Evolutionary conservation across 2,888 invertebrate species (phyloP).

Genomic region (Spisula solida): DNA sequence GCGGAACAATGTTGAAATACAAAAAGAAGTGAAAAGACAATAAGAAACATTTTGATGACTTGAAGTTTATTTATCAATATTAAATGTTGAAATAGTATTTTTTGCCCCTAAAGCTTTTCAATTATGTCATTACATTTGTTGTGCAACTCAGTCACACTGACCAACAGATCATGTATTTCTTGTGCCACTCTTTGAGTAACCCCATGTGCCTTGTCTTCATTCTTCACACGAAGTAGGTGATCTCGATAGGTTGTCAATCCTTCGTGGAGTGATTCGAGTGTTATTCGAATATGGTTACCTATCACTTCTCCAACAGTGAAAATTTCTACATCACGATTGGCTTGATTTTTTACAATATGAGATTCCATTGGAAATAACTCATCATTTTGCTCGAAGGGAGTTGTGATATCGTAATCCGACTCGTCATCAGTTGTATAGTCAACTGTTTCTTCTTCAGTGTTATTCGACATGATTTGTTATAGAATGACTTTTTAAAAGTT

Average conservation of each 20-base stretch:
- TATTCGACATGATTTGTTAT: too few relatives aligned
- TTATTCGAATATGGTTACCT: background rate
- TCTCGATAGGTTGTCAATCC: slow-evolving; percentile 7
- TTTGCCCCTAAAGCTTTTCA: background rate
- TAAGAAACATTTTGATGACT: background rate
- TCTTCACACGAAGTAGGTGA: background rate
- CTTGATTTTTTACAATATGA: background rate
- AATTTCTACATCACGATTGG: background rate
- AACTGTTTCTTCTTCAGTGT: too few relatives aligned
- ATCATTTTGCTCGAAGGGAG: background rate
- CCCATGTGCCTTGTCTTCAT: slow-evolving; percentile 2
- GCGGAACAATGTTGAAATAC: slow-evolving; percentile 9
- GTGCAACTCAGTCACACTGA: background rate
- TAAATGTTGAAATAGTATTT: background rate
- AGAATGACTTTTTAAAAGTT: too few relatives aligned
- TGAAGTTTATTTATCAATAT: background rate
- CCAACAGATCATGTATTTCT: background rate
- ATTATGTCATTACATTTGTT: background rate
- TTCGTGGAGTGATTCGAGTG: background rate
- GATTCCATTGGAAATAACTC: background rate
- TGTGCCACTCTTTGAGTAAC: background rate
- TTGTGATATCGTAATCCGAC: background rate
- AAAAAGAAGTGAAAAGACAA: background rate
- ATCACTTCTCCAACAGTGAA: background rate
- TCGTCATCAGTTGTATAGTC: background rate